phyloP scores from a whole-genome alignment of 2,113 vertebrate genomes.

The Engystomops pustulosus region DNA sequence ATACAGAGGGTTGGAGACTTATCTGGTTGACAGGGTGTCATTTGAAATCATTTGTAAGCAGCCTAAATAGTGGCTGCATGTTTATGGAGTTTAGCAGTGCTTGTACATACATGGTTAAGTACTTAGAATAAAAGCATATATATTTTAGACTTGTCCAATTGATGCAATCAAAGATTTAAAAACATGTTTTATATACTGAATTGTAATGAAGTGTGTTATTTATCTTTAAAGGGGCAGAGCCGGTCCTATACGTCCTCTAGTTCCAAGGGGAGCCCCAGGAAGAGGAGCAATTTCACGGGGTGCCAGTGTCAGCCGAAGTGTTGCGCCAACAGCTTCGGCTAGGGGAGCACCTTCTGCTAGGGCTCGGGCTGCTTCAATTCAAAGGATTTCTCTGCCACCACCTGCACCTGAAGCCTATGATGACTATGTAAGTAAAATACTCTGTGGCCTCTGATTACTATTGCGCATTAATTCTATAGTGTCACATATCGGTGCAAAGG shows the following conservation, averaged over 20 bases:
- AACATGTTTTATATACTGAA: too few species aligned
- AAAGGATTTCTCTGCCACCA: constrained; percentile 87
- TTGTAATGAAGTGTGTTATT: not conserved
- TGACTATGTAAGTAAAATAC: constrained; percentile 83
- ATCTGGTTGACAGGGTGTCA: too few species aligned
- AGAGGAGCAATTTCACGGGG: constrained; percentile 83
- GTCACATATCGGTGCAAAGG: too few species aligned
- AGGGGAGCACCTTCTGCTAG: constrained; percentile 80
- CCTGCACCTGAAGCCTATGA: constrained; percentile 85
- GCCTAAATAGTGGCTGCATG: too few species aligned
- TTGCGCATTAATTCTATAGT: not conserved
- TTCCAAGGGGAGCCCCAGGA: constrained; percentile 82
- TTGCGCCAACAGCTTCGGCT: constrained; percentile 76
- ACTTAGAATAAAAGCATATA: too few species aligned
- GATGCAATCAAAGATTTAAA: too few species aligned
- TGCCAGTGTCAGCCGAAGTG: constrained; percentile 80
- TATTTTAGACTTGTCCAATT: too few species aligned
- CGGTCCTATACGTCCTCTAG: constrained; percentile 84
- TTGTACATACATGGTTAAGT: too few species aligned
- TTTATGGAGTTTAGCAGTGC: too few species aligned
- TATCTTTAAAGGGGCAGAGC: constrained; percentile 83
- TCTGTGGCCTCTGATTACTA: not conserved
- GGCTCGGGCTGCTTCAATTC: constrained; percentile 82
- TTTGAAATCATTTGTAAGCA: too few species aligned
- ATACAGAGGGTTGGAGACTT: too few species aligned